A percentile compares a stretch with the other conserved stretches of the same genome.
These are phyloP conservation scores for Chironomus tepperi DNA, from an alignment of 1,140 invertebrate species.

Conservation along the genomic window DNA sequence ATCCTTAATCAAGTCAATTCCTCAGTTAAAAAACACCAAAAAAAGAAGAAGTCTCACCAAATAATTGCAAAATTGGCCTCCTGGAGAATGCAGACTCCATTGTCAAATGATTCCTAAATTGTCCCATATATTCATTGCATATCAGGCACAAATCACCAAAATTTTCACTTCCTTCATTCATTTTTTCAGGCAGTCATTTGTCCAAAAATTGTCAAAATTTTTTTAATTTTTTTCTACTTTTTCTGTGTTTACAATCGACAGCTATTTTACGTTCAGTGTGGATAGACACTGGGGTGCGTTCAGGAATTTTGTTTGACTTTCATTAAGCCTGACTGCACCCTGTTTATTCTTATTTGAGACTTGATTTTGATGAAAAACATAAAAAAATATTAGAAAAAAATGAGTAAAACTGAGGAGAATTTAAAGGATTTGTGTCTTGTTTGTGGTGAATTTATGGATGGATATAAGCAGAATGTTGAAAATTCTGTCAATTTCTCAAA, in stretches of 20 bases:
- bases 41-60: not conserved
- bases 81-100: not conserved
- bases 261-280: not conserved
- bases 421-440: not conserved
- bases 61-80: not conserved
- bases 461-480: not conserved
- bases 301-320: not conserved
- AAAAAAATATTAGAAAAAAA: not conserved
- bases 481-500: not conserved
- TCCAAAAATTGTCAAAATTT: not conserved
- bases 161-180: not conserved
- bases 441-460: not conserved
- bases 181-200: not conserved
- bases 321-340: not conserved
- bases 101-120: not conserved
- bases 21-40: no score
- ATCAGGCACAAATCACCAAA: not conserved
- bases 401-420: not conserved
- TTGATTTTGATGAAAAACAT: not conserved
- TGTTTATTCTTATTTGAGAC: not conserved
- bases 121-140: constrained; percentile 15
- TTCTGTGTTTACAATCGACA: not conserved
- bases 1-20: no score
- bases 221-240: not conserved
- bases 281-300: not conserved